Base-by-base conservation (phyloP, 92 coral and sea anemone genomes). In the Muricea muricata region DNA sequence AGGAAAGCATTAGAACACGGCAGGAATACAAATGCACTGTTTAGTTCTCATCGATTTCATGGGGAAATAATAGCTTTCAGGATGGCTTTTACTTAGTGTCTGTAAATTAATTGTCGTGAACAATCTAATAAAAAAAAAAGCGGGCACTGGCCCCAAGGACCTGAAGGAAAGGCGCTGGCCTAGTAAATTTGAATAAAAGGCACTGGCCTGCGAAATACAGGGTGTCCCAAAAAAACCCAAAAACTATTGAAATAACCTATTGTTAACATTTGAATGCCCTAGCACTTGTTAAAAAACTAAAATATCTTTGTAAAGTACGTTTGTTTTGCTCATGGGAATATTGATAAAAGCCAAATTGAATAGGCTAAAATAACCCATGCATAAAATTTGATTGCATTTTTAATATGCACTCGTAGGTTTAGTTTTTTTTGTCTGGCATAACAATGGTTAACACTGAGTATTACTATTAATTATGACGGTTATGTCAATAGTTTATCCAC, bases 41-140 rank as follows among this genome's bases (percentile, higher is more conserved):
- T 87, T 29, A 87, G 84, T 24, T 87, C 86, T 18, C 14, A 32
- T 10, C 37, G 65, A 35, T 87, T 87, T 23, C 60, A 28, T 34
- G 87, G 83, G 23, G 81, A 86, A 15, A 42, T 86, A 2, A 79
- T 80, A 57, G 86, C 86, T 10, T 4, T 86, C 28, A 67, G 85
- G 46, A 20, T 86, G 69, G 41, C 18, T 46, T 86, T 79, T 52
- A 45, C 48, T 3, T 50, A 20, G n/a, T n/a, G n/a, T n/a, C n/a
- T n/a, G n/a, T n/a, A n/a, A n/a, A n/a, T n/a, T n/a, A n/a, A n/a
- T n/a, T n/a, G n/a, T n/a, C n/a, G n/a, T n/a, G n/a, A n/a, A n/a
- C n/a, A n/a, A n/a, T n/a, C n/a, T n/a, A n/a, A n/a, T n/a, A n/a
- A n/a, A 50, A 50, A 1, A 50, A 1, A 50, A 50, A 50, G 58